Conservation (phyloP, 2,888 invertebrate species). For the Leptodirus hochenwartii region DNA sequence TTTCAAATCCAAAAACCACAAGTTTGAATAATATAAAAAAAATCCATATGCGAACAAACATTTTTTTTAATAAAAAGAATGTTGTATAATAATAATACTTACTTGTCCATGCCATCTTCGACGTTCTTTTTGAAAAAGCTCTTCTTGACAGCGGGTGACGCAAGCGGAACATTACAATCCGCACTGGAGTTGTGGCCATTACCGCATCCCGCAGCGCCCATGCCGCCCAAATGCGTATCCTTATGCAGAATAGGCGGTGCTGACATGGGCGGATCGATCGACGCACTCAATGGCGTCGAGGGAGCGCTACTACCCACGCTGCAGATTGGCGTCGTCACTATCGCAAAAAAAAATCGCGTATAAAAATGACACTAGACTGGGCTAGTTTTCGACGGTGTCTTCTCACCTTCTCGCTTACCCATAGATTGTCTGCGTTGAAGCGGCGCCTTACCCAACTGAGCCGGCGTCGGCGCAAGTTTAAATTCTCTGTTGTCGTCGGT, state of each 20-base stretch:
- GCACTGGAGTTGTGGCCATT: too few relatives aligned
- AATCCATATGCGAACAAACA: slow-evolving; percentile 6
- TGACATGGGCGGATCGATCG: too few relatives aligned
- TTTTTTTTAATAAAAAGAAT: slow-evolving; percentile 7
- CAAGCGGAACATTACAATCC: slow-evolving; percentile 27
- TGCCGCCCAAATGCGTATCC: slow-evolving; percentile 14
- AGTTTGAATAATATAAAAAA: background rate
- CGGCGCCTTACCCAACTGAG: slow-evolving; percentile 80
- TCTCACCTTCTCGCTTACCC: too few relatives aligned
- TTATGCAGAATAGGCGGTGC: slow-evolving; percentile 11
- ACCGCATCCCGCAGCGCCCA: too few relatives aligned
- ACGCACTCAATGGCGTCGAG: too few relatives aligned
- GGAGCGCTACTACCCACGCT: too few relatives aligned
- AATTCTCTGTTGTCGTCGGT: too few relatives aligned
- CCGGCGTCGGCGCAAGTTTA: slow-evolving; percentile 84
- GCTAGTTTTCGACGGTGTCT: too few relatives aligned
- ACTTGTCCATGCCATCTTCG: slow-evolving; percentile 88
- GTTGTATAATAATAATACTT: slow-evolving; percentile 18
- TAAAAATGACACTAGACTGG: too few relatives aligned
- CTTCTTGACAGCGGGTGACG: slow-evolving; percentile 52
- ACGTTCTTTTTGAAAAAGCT: slow-evolving; percentile 70
- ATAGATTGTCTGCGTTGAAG: slow-evolving; percentile 72
- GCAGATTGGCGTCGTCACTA: too few relatives aligned
- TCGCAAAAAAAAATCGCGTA: too few relatives aligned
- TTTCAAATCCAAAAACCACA: slow-evolving; percentile 4